Conservation (phyloP, 2,888 invertebrate species). For the Oscheius sp. region DNA sequence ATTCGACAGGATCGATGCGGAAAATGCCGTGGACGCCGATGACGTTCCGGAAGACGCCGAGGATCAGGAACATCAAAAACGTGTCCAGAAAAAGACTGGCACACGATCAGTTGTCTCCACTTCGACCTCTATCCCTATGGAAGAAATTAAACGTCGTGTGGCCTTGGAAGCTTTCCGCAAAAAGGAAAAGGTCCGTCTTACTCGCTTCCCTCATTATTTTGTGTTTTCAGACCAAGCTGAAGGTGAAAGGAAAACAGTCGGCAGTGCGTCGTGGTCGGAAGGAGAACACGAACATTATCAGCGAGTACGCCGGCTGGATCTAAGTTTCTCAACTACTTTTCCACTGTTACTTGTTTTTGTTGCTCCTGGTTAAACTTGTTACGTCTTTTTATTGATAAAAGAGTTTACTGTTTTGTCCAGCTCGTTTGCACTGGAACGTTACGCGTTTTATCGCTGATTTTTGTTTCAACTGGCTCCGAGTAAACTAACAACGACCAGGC, state of each 20-base stretch:
- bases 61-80: conserved; percentile 36
- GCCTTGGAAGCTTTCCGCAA: conserved; percentile 60
- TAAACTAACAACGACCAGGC: too few species aligned
- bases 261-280: conserved; percentile 69
- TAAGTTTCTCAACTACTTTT: neutral
- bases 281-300: conserved; percentile 67
- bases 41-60: conserved; percentile 31
- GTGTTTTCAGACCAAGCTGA: conserved; percentile 54
- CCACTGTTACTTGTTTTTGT: neutral
- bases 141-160: conserved; percentile 66
- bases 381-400: too few species aligned
- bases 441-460: too few species aligned
- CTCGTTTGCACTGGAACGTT: too few species aligned
- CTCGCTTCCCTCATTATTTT: neutral
- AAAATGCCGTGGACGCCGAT: conserved; percentile 11
- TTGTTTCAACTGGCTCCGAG: too few species aligned
- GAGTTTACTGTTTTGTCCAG: too few species aligned
- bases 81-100: conserved; percentile 36
- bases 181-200: conserved; percentile 58
- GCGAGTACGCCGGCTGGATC: conserved; percentile 71
- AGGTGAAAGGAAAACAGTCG: conserved; percentile 70
- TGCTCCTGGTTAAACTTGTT: neutral
- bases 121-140: conserved; percentile 62
- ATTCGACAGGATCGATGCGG: conserved; percentile 29
- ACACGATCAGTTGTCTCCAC: conserved; percentile 51